A percentile compares a stretch with the other conserved stretches of the same genome.
Conservation (phyloP, 37 sponge, comb jelly and placozoan genomes). For the Ephydatia muelleri region DNA sequence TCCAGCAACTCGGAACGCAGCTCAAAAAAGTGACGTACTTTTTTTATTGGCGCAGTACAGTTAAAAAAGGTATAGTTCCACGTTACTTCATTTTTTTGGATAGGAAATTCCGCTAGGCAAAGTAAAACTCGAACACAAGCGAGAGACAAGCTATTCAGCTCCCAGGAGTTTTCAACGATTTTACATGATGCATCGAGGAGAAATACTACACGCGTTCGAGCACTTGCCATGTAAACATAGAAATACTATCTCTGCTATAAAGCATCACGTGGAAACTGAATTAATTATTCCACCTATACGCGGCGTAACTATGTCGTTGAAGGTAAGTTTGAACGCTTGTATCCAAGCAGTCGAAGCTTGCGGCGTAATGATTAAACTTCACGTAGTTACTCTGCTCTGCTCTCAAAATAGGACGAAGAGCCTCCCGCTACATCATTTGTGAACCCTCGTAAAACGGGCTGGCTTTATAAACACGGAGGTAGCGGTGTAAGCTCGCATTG, state of each 20-base stretch:
- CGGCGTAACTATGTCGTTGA: too few species aligned
- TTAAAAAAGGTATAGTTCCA: constrained; percentile 55
- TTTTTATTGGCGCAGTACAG: background rate
- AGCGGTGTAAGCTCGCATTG: constrained; percentile 76
- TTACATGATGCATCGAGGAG: constrained; percentile 17
- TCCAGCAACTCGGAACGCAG: constrained; percentile 30
- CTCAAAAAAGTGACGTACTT: constrained; percentile 25
- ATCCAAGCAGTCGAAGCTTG: background rate
- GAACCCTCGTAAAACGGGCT: constrained; percentile 67
- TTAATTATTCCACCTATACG: too few species aligned
- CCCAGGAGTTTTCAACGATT: too few species aligned
- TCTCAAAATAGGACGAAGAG: constrained; percentile 15
- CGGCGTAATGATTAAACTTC: background rate
- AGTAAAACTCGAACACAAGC: constrained; percentile 40
- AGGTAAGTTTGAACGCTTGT: too few species aligned
- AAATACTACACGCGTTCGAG: constrained; percentile 28
- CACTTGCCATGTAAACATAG: background rate
- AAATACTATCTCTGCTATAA: too few species aligned
- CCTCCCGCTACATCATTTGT: constrained; percentile 68
- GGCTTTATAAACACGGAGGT: constrained; percentile 85
- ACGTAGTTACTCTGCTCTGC: too few species aligned
- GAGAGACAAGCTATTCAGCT: constrained; percentile 13
- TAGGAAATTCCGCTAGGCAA: constrained; percentile 26
- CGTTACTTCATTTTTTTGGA: constrained; percentile 12
- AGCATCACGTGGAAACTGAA: too few species aligned